Base-by-base conservation (phyloP, 2,888 invertebrate genomes). In the Thalpophila matura region DNA sequence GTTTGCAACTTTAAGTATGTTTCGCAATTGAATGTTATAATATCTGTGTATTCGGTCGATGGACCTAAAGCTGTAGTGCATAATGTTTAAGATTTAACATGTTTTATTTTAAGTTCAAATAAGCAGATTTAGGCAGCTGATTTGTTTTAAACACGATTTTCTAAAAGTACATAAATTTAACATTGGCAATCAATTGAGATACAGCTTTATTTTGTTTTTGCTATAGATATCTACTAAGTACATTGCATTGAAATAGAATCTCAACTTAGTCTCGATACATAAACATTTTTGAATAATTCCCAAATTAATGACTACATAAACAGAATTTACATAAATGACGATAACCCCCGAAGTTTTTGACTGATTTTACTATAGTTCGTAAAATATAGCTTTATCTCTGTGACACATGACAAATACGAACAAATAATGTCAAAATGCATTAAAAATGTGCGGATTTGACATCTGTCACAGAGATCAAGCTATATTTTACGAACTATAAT, bases 331-430 rank as follows among this genome's bases (percentile, higher is more conserved):
- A 16, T 26, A 35, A 33, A 38, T 50, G 38, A 42, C 20, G 31
- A 45, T 51, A 65, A 47, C 45, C 24, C 33, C 24, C 35, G 40
- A 65, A 65, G 12, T 26, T 53, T 33, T 46, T 29, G 61, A 69
- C 62, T 74, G 70, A 66, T 66, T 46, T 51, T 35, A 61, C 22
- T 45, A 37, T n/a, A n/a, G n/a, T n/a, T n/a, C n/a, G n/a, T n/a
- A n/a, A n/a, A n/a, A n/a, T n/a, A n/a, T n/a, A n/a, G n/a, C n/a
- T n/a, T n/a, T n/a, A n/a, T n/a, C n/a, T n/a, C n/a, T n/a, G n/a
- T n/a, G n/a, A n/a, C n/a, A n/a, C n/a, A n/a, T n/a, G n/a, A n/a
- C n/a, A n/a, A n/a, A n/a, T n/a, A n/a, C n/a, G n/a, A n/a, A n/a
- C n/a, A n/a, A n/a, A n/a, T n/a, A n/a, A n/a, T n/a, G n/a, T n/a